phyloP scores from a whole-genome alignment of 53 echinoderm and acorn worm genomes.

The Astropecten irregularis region DNA sequence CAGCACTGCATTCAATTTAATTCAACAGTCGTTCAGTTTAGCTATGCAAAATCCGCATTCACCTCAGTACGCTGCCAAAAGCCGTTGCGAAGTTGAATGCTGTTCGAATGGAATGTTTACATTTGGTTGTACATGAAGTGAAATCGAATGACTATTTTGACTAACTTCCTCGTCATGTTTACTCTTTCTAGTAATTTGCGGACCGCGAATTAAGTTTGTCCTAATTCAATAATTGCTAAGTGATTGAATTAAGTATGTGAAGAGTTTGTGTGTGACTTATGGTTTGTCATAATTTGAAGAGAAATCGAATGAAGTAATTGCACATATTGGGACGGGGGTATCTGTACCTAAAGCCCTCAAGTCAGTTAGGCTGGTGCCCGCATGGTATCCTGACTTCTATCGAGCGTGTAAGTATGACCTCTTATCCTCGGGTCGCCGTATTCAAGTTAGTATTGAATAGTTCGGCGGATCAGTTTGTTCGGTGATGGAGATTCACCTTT shows the following conservation, averaged over 20 bases:
- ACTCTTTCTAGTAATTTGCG: too few species aligned
- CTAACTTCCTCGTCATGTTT: background rate
- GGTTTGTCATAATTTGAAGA: background rate
- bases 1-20: too few species aligned
- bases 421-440: slow-evolving; percentile 22
- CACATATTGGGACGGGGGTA: background rate
- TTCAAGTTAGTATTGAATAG: slow-evolving; percentile 30
- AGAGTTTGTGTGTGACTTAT: background rate
- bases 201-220: background rate
- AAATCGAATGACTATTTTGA: too few species aligned
- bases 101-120: too few species aligned
- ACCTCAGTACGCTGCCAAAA: too few species aligned
- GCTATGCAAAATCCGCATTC: too few species aligned
- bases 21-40: too few species aligned
- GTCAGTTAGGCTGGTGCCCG: slow-evolving; percentile 35
- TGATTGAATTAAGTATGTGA: background rate
- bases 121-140: too few species aligned
- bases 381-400: slow-evolving; percentile 8
- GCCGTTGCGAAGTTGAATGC: too few species aligned
- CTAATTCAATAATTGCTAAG: background rate
- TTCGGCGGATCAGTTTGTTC: slow-evolving; percentile 28
- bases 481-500: background rate
- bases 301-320: background rate
- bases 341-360: background rate
- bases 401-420: slow-evolving; percentile 3